Conservation (phyloP, 2,888 invertebrate species). For the Amphipoea lucens region DNA sequence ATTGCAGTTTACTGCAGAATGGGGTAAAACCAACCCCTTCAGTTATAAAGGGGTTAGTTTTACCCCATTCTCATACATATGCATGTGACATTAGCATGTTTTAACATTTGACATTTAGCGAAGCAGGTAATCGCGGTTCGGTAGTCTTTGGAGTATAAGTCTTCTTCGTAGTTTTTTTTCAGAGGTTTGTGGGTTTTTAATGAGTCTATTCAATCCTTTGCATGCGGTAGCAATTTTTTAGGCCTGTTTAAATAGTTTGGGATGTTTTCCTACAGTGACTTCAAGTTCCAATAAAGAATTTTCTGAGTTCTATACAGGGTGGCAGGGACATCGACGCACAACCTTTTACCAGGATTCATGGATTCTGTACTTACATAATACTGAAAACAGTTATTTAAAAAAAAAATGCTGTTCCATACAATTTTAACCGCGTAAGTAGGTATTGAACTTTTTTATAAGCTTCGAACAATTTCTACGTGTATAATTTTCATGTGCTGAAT, state of each 20-base stretch:
- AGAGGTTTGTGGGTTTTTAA: background rate
- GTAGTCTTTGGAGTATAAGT: constrained; percentile 2
- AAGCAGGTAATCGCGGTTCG: background rate
- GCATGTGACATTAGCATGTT: constrained; percentile 29
- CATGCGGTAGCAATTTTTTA: background rate
- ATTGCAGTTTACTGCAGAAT: background rate
- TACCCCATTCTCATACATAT: constrained; percentile 45
- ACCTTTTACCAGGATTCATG: background rate
- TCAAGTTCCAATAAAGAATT: background rate
- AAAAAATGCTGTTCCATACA: background rate
- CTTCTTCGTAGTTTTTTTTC: background rate
- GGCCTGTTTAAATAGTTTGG: background rate
- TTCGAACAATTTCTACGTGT: background rate
- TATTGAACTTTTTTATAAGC: background rate
- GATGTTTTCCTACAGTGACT: background rate
- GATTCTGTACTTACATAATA: background rate
- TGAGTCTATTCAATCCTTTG: constrained; percentile 11
- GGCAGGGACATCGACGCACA: no score
- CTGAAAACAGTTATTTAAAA: no score
- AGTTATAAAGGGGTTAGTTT: constrained; percentile 31
- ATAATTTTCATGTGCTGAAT: background rate
- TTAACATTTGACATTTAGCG: constrained; percentile 32
- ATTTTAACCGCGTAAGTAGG: background rate
- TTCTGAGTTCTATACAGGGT: background rate
- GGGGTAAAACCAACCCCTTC: no score